Evolutionary conservation across 2,888 invertebrate species (phyloP).

Genomic region (Catonia carolina): DNA sequence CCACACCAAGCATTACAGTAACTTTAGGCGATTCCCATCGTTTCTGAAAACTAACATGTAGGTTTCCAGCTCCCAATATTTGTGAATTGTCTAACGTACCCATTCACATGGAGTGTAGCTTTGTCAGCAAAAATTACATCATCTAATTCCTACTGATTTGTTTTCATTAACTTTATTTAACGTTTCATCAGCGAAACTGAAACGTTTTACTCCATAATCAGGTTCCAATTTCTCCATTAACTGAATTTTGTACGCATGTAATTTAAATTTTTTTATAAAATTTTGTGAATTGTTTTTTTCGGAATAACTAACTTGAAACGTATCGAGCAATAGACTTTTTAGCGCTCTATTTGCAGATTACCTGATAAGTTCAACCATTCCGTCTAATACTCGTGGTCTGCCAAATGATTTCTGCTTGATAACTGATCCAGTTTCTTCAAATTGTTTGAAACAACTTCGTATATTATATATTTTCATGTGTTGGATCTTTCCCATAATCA

Average conservation of each 20-base stretch:
- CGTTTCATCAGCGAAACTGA: background rate
- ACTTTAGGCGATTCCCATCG: constrained; percentile 11
- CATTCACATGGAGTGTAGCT: background rate
- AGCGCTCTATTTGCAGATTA: constrained; percentile 9
- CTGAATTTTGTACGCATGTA: constrained; percentile 16
- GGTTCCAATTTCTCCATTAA: constrained; percentile 6
- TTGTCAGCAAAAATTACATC: constrained; percentile 10
- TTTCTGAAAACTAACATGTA: constrained; percentile 16
- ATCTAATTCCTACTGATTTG: constrained; percentile 11
- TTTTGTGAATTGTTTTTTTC: constrained; percentile 17
- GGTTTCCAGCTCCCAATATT: constrained; percentile 9
- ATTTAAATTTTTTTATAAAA: constrained; percentile 13
- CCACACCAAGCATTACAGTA: constrained; percentile 16
- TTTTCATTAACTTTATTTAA: constrained; percentile 8
- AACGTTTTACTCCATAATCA: constrained; percentile 10
- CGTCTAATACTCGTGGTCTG: constrained; percentile 13
- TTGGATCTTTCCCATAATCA: constrained; percentile 10
- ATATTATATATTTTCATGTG: too few relatives aligned
- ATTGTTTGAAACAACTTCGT: constrained; percentile 9
- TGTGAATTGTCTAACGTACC: constrained; percentile 5
- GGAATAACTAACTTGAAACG: constrained; percentile 9
- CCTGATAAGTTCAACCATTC: constrained; percentile 17
- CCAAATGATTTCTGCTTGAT: constrained; percentile 13
- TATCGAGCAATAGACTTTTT: background rate
- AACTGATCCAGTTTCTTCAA: constrained; percentile 18